Evolutionary conservation across 2,797 vertebrate species (phyloP), one percentile per base, ranked within the genome.

Genomic region (Platyrinchus mystaceus): DNA sequence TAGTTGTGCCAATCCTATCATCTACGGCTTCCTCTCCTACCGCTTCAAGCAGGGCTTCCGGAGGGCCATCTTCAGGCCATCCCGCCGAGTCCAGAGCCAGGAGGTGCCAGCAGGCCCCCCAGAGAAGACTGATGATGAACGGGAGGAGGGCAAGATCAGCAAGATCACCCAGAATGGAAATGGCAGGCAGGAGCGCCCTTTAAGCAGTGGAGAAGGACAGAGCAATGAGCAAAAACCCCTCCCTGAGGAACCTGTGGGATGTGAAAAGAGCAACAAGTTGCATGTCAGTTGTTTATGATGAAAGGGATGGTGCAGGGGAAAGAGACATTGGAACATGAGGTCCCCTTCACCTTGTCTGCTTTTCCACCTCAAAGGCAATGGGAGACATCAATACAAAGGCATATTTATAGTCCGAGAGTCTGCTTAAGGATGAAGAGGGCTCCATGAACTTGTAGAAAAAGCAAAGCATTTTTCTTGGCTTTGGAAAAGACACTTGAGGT

Each of bases 21-120:
- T 99, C 75, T 99, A 99, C 0, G 99, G 99, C 95, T 99, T 99
- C 95, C 98, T 99, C 93, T 99, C 99, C 9, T 99, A 99, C 95
- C 99, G 99, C 98, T 99, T 99, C 98, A 98, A 99, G 95, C 98
- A 99, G 97, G 99, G 99, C 86, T 99, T 99, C 97, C 98, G 98
- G 83, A 98, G 99, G 94, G 98, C 98, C 90, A 92, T 99, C 90
- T 87, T 98, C 69, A 96, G 98, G 70, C 97, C 98, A 0, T 98
- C 98, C 18, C 97, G 98, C 22, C 96, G 97, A 3, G 97, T 98
- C 28, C 87, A 97, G 74, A 98, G 94, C 95, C 98, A 98, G 87
- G 98, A 98, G 28, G 67, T 90, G 27, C 86, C 95, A 1, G 87
- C 67, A 0, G 93, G 96, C 3, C 76, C 90, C 20, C 90, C 84